A percentile compares a stretch with the other conserved stretches of the same genome.
Conservation (phyloP, 2,888 invertebrate species). For the Agriopis aurantiaria region DNA sequence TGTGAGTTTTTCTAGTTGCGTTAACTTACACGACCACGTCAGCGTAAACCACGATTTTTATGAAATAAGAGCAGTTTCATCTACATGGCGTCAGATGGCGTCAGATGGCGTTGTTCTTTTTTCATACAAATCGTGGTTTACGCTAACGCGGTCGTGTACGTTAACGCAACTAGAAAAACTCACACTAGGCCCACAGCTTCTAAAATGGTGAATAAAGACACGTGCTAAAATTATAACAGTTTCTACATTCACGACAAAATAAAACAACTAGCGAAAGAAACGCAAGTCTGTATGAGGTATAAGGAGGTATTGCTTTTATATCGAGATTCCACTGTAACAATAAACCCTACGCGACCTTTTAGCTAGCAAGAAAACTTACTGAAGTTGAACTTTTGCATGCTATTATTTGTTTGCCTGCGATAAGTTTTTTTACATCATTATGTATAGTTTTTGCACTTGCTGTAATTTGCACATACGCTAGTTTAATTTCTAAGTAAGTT, state of each 20-base stretch:
- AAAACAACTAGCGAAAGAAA: slow-evolving; percentile 26
- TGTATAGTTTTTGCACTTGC: not conserved
- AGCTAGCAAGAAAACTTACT: not conserved
- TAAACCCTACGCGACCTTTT: not conserved
- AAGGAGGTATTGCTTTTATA: slow-evolving; percentile 48
- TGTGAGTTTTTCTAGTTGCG: too few relatives aligned
- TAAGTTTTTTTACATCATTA: too few relatives aligned
- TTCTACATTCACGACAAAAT: slow-evolving; percentile 4
- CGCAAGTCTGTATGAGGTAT: slow-evolving; percentile 40
- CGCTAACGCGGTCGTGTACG: too few relatives aligned
- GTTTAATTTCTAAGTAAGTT: not conserved
- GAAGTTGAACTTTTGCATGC: not conserved
- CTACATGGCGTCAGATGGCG: too few relatives aligned
- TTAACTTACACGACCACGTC: too few relatives aligned
- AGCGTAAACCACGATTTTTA: too few relatives aligned
- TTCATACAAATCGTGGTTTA: too few relatives aligned
- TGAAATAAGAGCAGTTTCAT: too few relatives aligned
- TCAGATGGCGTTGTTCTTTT: too few relatives aligned
- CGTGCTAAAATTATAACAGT: not conserved
- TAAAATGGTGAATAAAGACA: not conserved
- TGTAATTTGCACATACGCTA: not conserved
- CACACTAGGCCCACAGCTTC: too few relatives aligned
- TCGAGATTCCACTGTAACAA: slow-evolving; percentile 50
- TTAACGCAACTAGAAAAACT: too few relatives aligned
- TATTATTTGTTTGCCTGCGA: not conserved